phyloP scores from a whole-genome alignment of 1,140 invertebrate species.

The Liolophura sinensis region DNA sequence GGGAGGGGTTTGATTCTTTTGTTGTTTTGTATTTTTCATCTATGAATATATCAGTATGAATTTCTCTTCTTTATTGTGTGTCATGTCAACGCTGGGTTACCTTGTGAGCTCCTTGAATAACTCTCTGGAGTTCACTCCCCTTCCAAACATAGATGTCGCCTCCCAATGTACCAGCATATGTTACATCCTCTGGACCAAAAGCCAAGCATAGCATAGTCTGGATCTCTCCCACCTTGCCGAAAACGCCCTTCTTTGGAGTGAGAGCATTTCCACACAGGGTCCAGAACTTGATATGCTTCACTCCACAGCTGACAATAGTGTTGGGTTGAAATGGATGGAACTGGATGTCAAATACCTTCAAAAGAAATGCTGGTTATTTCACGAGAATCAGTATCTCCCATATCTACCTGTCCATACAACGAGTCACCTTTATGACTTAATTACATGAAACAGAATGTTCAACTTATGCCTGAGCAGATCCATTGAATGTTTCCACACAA shows the following conservation, averaged over 20 bases:
- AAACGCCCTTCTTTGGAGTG: conserved; percentile 55
- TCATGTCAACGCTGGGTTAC: conserved; percentile 24
- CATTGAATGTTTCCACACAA: no score
- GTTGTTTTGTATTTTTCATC: background rate
- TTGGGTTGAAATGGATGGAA: conserved; percentile 52
- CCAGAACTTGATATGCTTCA: conserved; percentile 61
- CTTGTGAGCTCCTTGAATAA: conserved; percentile 49
- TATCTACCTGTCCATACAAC: no score
- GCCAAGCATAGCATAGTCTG: conserved; percentile 56
- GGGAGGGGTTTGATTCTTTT: no score
- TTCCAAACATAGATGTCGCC: conserved; percentile 59
- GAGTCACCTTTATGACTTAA: no score
- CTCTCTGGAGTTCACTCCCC: conserved; percentile 43
- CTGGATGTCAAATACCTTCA: conserved; percentile 58
- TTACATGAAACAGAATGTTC: no score
- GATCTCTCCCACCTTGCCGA: conserved; percentile 58
- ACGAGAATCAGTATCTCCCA: no score
- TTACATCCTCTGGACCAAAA: conserved; percentile 45
- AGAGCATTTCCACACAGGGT: conserved; percentile 57
- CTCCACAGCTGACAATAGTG: conserved; percentile 56
- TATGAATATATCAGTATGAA: background rate
- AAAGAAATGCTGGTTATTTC: conserved; percentile 3
- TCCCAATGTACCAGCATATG: conserved; percentile 54
- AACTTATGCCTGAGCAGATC: no score
- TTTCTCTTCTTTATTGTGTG: background rate